Evolutionary conservation across 2,113 vertebrate genomes (phyloP).

Genomic region (Lagopus muta): DNA sequence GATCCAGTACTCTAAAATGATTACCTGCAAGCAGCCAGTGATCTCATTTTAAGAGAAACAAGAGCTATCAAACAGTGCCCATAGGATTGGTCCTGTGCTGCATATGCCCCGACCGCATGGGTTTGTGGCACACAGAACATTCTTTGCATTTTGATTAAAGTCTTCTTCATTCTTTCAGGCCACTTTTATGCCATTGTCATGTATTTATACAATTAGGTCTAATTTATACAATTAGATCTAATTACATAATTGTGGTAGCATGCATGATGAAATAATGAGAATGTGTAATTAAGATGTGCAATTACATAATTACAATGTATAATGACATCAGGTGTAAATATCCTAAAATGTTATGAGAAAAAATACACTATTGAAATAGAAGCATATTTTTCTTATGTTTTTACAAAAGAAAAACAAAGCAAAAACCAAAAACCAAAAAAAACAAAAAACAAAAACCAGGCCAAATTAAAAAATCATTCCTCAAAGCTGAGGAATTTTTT

Average conservation of each 20-base stretch:
- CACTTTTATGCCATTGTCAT: constrained; percentile 68
- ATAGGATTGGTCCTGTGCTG: neutral
- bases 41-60: neutral
- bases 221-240: constrained; percentile 74
- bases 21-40: neutral
- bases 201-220: constrained; percentile 70
- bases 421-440: neutral
- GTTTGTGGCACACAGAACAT: neutral
- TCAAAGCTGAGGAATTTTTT: neutral
- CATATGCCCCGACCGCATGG: neutral
- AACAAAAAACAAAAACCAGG: neutral
- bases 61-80: neutral
- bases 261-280: constrained; percentile 74
- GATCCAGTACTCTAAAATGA: neutral
- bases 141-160: constrained; percentile 8
- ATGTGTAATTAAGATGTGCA: constrained; percentile 71
- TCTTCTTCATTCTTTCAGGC: neutral
- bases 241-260: constrained; percentile 77
- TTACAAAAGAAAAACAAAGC: neutral
- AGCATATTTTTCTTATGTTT: neutral
- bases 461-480: neutral
- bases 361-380: no score
- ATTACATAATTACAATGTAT: constrained; percentile 78
- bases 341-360: constrained; percentile 62
- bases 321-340: constrained; percentile 74